Conservation (phyloP, 2,888 invertebrate species). For the Trichogramma dendrolimi region DNA sequence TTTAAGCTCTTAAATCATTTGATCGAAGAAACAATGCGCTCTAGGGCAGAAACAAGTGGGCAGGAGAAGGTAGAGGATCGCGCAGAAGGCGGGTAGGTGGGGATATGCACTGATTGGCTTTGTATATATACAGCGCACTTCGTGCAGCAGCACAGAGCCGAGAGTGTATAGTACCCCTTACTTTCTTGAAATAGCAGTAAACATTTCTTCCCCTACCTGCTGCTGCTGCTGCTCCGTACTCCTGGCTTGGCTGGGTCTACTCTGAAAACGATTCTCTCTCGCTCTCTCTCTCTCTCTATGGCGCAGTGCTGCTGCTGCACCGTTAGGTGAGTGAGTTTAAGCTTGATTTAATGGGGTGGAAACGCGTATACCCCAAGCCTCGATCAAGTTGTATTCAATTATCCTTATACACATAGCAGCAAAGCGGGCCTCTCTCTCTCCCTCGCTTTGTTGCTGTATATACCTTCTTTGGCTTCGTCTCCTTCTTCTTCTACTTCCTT, state of each 20-base stretch:
- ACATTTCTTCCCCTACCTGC: conserved; percentile 39
- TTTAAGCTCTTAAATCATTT: no score
- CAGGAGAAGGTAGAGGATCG: neutral
- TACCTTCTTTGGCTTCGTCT: conserved; percentile 13
- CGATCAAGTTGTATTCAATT: conserved; percentile 54
- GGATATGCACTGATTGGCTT: conserved; percentile 46
- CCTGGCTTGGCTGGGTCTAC: conserved; percentile 16
- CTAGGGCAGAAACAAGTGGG: neutral
- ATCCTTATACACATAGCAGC: conserved; percentile 36
- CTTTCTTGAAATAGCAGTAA: conserved; percentile 46
- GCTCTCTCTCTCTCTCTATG: neutral
- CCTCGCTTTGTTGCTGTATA: conserved; percentile 17
- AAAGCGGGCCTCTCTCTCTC: conserved; percentile 28
- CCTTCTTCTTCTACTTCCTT: neutral
- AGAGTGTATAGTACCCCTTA: no score
- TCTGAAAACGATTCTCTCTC: conserved; percentile 13
- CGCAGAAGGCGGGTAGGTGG: conserved; percentile 9
- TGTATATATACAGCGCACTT: no score
- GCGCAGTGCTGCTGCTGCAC: conserved; percentile 6
- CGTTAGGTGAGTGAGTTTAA: conserved; percentile 41
- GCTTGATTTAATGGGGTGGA: conserved; percentile 53
- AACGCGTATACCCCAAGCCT: conserved; percentile 43
- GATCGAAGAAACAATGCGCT: neutral
- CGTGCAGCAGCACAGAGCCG: conserved; percentile 34
- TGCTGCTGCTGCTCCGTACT: conserved; percentile 16